Evolutionary conservation across 2,113 vertebrate species (phyloP).

Genomic region (Takifugu bimaculatus): DNA sequence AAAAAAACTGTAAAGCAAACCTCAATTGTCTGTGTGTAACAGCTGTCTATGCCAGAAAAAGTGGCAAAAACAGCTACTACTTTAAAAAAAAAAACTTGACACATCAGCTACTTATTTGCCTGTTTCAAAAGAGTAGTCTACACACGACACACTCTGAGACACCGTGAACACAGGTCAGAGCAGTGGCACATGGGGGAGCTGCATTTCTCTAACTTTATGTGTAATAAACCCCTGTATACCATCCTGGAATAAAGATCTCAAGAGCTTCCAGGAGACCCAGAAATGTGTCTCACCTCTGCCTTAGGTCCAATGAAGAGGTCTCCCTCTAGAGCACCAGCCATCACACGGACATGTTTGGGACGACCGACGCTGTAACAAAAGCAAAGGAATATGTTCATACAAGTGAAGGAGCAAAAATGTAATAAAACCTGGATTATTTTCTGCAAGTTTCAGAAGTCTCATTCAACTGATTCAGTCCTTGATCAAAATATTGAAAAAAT

Average conservation of each 20-base stretch:
- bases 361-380: slow-evolving; percentile 79
- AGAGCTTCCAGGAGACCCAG: too few relatives aligned
- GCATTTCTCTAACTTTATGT: too few relatives aligned
- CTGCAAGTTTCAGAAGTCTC: not conserved
- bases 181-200: too few relatives aligned
- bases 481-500: not conserved
- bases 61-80: not conserved
- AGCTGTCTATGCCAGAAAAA: not conserved
- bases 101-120: not conserved
- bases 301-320: slow-evolving; percentile 91
- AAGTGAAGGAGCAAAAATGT: not conserved
- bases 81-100: not conserved
- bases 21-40: not conserved
- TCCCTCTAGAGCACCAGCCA: slow-evolving; percentile 89
- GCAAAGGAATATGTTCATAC: not conserved
- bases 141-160: too few relatives aligned
- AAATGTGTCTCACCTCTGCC: slow-evolving; percentile 77
- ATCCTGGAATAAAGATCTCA: too few relatives aligned
- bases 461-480: not conserved
- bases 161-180: too few relatives aligned
- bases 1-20: not conserved
- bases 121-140: too few relatives aligned
- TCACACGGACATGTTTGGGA: slow-evolving; percentile 88
- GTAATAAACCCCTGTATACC: too few relatives aligned
- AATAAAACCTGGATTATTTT: too few relatives aligned